Evolutionary conservation across 2,888 invertebrate species (phyloP).

Genomic region (Ypsolopha scabrella): DNA sequence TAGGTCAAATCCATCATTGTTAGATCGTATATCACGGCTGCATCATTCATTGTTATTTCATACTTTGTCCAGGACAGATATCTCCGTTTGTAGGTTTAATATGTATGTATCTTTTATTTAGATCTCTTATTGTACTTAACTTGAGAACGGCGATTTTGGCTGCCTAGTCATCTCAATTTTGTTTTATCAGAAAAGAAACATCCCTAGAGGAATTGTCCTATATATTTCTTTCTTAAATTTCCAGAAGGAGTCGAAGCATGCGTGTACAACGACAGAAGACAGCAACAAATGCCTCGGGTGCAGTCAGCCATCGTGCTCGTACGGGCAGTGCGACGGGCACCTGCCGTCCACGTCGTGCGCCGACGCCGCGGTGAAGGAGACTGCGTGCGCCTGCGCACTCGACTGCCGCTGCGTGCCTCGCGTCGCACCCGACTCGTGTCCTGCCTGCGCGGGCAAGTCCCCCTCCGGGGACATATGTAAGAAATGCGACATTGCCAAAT

Average conservation of each 20-base stretch:
- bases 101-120: too few species aligned
- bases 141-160: background rate
- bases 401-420: conserved; percentile 25
- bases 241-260: conserved; percentile 52
- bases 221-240: conserved; percentile 16
- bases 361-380: conserved; percentile 19
- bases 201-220: background rate
- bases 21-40: too few species aligned
- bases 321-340: conserved; percentile 52
- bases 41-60: too few species aligned
- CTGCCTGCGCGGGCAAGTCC: conserved; percentile 23
- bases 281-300: conserved; percentile 38
- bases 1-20: too few species aligned
- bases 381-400: conserved; percentile 24
- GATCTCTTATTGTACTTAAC: background rate
- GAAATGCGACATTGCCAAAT: conserved; percentile 53
- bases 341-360: conserved; percentile 14
- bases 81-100: too few species aligned
- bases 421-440: conserved; percentile 26
- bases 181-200: background rate
- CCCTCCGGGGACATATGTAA: conserved; percentile 43
- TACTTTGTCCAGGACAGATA: too few species aligned
- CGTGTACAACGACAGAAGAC: conserved; percentile 27
- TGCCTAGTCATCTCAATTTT: background rate
- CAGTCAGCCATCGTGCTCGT: conserved; percentile 36